Percentiles rank a stretch among this genome's conserved stretches.
Conservation (phyloP, 1,140 invertebrate species). For the Drosophila oshimai region DNA sequence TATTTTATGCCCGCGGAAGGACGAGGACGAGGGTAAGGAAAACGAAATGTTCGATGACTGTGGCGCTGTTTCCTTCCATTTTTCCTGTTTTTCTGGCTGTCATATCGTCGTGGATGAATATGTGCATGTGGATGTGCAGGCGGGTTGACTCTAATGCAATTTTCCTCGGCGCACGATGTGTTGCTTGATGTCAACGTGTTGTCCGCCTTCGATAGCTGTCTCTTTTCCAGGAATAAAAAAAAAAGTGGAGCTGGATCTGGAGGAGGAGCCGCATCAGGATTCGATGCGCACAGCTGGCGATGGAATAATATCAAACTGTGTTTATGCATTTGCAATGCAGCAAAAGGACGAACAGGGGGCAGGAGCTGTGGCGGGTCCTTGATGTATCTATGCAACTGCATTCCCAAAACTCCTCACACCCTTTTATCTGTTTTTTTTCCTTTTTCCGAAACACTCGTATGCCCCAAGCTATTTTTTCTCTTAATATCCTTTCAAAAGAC, state of each 20-base stretch:
- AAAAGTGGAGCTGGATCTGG: neutral
- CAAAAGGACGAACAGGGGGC: slow-evolving; percentile 18
- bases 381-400: slow-evolving; percentile 62
- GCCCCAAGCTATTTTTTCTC: neutral
- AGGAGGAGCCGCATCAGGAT: slow-evolving; percentile 25
- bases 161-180: slow-evolving; percentile 33
- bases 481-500: neutral
- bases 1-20: slow-evolving; percentile 55
- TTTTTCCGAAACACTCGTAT: neutral
- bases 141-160: slow-evolving; percentile 54
- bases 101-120: slow-evolving; percentile 24
- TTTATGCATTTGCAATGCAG: slow-evolving; percentile 78
- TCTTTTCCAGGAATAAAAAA: neutral
- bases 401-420: neutral
- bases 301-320: slow-evolving; percentile 79
- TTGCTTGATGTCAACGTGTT: slow-evolving; percentile 55
- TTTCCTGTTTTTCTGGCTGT: slow-evolving; percentile 24
- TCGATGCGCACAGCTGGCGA: slow-evolving; percentile 68
- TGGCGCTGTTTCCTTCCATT: neutral
- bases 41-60: slow-evolving; percentile 34
- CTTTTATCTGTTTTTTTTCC: neutral
- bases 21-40: slow-evolving; percentile 2
- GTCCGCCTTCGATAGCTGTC: slow-evolving; percentile 20
- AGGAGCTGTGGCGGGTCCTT: slow-evolving; percentile 35
- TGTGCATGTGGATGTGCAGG: slow-evolving; percentile 25